Conservation (phyloP, 2,888 invertebrate genomes). For the Drosophila kuntzei region DNA sequence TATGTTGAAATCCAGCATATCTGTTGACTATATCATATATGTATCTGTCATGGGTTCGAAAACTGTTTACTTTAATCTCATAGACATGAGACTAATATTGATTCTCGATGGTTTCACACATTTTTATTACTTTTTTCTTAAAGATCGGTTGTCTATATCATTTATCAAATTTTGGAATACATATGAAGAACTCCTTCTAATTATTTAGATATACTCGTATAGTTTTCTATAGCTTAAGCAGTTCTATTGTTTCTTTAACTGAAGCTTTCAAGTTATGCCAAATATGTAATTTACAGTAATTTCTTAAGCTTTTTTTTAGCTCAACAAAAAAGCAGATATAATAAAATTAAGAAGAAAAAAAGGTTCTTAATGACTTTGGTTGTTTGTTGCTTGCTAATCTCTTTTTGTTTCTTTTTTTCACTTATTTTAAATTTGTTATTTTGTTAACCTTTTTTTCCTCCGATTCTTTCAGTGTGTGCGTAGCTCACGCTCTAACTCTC, state of each 20-base stretch:
- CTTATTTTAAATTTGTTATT: constrained; percentile 10
- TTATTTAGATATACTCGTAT: too few species aligned
- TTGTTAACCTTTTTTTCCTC: constrained; percentile 12
- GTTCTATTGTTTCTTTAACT: neutral
- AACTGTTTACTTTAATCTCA: neutral
- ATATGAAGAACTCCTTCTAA: too few species aligned
- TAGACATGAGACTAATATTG: neutral
- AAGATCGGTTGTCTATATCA: neutral
- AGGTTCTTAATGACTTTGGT: constrained; percentile 31
- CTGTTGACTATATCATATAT: neutral
- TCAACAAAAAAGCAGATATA: constrained; percentile 5
- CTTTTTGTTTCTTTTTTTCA: constrained; percentile 6
- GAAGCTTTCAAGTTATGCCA: neutral
- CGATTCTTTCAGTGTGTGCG: constrained; percentile 13
- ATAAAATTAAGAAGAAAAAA: constrained; percentile 17
- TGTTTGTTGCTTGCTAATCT: constrained; percentile 34
- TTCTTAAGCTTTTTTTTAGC: constrained; percentile 6
- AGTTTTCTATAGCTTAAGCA: neutral
- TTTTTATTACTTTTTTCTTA: neutral
- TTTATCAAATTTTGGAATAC: too few species aligned
- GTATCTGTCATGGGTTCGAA: neutral
- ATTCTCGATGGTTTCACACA: neutral
- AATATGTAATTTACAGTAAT: constrained; percentile 10
- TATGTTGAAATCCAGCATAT: neutral
- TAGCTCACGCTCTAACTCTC: constrained; percentile 11